phyloP scores from a whole-genome alignment of 2,113 vertebrate species.

The Hippolais icterina region DNA sequence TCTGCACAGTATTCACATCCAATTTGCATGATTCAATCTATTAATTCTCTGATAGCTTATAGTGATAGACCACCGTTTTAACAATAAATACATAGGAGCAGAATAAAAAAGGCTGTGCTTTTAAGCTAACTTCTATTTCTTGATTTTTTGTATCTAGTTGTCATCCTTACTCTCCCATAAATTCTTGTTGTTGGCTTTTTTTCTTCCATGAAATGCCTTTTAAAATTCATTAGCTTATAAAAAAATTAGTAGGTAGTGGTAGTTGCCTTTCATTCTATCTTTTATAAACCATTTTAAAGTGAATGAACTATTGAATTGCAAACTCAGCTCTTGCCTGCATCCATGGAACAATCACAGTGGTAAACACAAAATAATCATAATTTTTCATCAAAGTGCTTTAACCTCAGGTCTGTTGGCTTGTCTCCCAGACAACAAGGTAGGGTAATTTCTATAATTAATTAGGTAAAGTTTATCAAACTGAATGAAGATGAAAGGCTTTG shows the following conservation, averaged over 20 bases:
- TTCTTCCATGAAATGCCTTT: neutral
- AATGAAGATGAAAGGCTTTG: neutral
- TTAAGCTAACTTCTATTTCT: neutral
- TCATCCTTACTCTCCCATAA: neutral
- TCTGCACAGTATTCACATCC: neutral
- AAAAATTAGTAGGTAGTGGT: neutral
- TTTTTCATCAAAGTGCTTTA: constrained; percentile 32
- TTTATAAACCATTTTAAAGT: neutral
- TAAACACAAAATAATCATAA: neutral
- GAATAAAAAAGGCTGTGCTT: neutral
- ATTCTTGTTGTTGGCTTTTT: neutral
- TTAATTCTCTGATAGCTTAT: neutral
- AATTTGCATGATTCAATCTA: neutral
- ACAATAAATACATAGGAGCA: neutral
- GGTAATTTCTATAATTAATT: neutral
- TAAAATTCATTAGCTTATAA: constrained; percentile 12
- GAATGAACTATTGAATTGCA: constrained; percentile 18
- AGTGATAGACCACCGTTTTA: neutral
- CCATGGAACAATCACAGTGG: neutral
- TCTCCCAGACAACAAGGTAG: neutral
- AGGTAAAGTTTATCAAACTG: neutral
- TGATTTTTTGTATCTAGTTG: neutral
- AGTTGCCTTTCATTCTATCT: constrained; percentile 4
- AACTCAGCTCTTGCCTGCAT: neutral
- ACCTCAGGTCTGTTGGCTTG: neutral